Conservation (phyloP, 2,797 vertebrate genomes). For the Sebastes hopkinsi region DNA sequence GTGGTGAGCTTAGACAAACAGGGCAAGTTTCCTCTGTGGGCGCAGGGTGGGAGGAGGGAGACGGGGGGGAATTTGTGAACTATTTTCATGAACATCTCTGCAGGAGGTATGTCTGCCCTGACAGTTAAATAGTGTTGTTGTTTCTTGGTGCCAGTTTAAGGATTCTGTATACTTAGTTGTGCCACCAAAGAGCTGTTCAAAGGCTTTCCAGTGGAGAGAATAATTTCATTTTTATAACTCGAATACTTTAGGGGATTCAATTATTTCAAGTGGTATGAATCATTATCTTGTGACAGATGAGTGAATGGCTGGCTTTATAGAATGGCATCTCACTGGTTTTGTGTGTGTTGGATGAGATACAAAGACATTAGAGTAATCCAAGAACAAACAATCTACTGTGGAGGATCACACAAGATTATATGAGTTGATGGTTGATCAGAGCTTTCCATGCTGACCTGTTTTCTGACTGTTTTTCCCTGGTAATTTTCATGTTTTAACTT, state of each 20-base stretch:
- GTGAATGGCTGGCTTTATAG: conserved; percentile 17
- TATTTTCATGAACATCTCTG: conserved; percentile 60
- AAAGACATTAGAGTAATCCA: conserved; percentile 33
- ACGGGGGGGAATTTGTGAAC: conserved; percentile 47
- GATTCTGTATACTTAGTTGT: conserved; percentile 37
- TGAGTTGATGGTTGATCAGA: conserved; percentile 39
- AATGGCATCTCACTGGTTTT: conserved; percentile 30
- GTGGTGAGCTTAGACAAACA: conserved; percentile 74
- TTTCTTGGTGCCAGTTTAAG: conserved; percentile 51
- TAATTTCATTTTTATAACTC: conserved; percentile 29
- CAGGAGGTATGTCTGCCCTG: conserved; percentile 53
- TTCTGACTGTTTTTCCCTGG: conserved; percentile 1
- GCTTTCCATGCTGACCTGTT: conserved; percentile 15
- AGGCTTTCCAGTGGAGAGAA: conserved; percentile 37
- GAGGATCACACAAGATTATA: conserved; percentile 22
- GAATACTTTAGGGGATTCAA: conserved; percentile 17
- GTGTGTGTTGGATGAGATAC: conserved; percentile 33
- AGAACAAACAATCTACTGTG: conserved; percentile 46
- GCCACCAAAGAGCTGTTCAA: conserved; percentile 24
- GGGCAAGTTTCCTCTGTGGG: conserved; percentile 68
- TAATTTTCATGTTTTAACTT: conserved; percentile 8
- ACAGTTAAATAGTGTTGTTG: conserved; percentile 46
- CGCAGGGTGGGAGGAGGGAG: conserved; percentile 48
- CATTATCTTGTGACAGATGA: conserved; percentile 34
- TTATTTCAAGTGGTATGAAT: conserved; percentile 36